These are phyloP conservation scores for Acrocera orbiculus DNA, from an alignment of 2,888 invertebrate species.

Conservation along the genomic window DNA sequence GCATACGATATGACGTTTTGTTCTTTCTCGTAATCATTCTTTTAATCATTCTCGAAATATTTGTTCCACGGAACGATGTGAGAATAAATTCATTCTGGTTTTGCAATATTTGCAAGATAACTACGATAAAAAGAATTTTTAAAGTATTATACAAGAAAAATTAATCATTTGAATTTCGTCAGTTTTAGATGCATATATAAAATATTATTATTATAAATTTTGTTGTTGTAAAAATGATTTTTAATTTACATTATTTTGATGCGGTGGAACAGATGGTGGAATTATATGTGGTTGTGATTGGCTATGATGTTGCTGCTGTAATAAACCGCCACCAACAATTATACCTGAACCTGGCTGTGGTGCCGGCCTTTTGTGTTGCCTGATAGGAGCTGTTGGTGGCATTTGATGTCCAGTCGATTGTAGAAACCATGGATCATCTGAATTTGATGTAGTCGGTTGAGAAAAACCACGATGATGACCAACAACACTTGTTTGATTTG, in stretches of 20 bases:
- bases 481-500: constrained; percentile 28
- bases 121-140: too few relatives aligned
- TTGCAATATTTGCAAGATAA: too few relatives aligned
- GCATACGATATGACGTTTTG: too few relatives aligned
- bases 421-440: constrained; percentile 33
- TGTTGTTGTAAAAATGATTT: too few relatives aligned
- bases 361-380: constrained; percentile 33
- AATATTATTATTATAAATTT: too few relatives aligned
- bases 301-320: constrained; percentile 28
- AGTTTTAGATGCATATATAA: too few relatives aligned
- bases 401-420: constrained; percentile 32
- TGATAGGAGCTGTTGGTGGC: constrained; percentile 32
- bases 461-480: constrained; percentile 33
- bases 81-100: too few relatives aligned
- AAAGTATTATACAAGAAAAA: too few relatives aligned
- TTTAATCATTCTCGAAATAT: too few relatives aligned
- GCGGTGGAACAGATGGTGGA: constrained; percentile 29
- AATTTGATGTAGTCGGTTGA: constrained; percentile 27
- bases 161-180: too few relatives aligned
- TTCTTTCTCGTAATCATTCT: too few relatives aligned
- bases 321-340: constrained; percentile 13
- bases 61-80: too few relatives aligned
- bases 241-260: constrained; percentile 27
- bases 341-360: constrained; percentile 23
- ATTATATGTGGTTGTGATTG: constrained; percentile 30